Percentiles rank a stretch among this genome's conserved stretches.
These are phyloP conservation scores for Siderastrea siderea DNA, from an alignment of 92 coral and sea anemone genomes.

Conservation along the genomic window DNA sequence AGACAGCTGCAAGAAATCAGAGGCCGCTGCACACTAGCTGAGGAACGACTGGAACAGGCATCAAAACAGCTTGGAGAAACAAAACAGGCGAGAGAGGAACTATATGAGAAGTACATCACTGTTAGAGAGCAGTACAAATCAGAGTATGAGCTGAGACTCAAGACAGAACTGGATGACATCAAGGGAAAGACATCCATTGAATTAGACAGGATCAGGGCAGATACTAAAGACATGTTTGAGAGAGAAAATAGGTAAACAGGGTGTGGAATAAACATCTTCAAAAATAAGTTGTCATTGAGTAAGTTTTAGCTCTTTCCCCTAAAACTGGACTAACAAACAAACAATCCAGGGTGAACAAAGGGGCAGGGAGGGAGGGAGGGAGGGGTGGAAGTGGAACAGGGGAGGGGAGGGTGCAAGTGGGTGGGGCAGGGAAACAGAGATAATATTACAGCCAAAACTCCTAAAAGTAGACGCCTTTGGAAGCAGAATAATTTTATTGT, in stretches of 20 bases:
- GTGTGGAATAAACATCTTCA: background rate
- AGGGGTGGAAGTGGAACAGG: too few species aligned
- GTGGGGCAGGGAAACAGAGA: too few species aligned
- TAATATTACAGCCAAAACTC: too few species aligned
- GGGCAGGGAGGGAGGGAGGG: too few species aligned
- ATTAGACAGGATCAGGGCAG: conserved; percentile 85
- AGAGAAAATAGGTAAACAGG: conserved; percentile 87
- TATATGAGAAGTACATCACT: conserved; percentile 92
- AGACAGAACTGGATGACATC: conserved; percentile 88
- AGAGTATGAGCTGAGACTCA: conserved; percentile 92
- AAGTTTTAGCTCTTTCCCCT: background rate
- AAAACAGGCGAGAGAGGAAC: conserved; percentile 92
- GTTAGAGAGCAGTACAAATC: conserved; percentile 97
- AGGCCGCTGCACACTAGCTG: conserved; percentile 82
- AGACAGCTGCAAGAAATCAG: conserved; percentile 89
- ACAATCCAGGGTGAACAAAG: background rate
- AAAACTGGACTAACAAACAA: background rate
- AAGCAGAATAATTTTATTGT: too few species aligned
- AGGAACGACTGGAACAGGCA: conserved; percentile 86
- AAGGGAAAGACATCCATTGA: conserved; percentile 86
- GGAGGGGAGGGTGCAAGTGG: too few species aligned
- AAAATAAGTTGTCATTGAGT: background rate
- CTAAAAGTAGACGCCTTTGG: too few species aligned
- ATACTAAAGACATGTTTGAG: conserved; percentile 96
- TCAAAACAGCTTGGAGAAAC: conserved; percentile 73